These are phyloP conservation scores for Drosophila truncata DNA, from an alignment of 1,140 invertebrate genomes.

Conservation along the genomic window DNA sequence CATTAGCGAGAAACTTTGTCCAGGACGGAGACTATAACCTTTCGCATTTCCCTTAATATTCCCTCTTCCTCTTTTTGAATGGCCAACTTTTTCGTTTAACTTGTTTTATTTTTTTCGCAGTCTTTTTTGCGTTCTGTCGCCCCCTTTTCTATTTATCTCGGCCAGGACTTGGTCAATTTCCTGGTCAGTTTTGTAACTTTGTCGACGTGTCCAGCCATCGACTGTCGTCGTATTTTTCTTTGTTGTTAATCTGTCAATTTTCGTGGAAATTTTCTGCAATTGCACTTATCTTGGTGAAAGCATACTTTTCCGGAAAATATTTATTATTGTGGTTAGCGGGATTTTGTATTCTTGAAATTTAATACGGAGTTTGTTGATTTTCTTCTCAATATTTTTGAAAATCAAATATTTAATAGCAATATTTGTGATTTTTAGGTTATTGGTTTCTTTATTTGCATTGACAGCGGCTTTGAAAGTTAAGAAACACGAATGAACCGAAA, in stretches of 20 bases:
- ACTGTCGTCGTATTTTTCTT: conserved; percentile 25
- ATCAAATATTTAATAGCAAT: neutral
- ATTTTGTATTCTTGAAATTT: conserved; percentile 3
- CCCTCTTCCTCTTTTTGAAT: conserved; percentile 53
- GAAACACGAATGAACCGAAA: conserved; percentile 1
- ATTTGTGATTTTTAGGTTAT: neutral
- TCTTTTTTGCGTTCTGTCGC: conserved; percentile 8
- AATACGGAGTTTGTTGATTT: neutral
- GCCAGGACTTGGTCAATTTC: conserved; percentile 69
- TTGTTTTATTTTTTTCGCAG: conserved; percentile 31
- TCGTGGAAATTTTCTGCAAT: conserved; percentile 18
- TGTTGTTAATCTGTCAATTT: conserved; percentile 42
- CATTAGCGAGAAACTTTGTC: conserved; percentile 69
- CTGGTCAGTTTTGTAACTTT: conserved; percentile 57
- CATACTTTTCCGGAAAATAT: conserved; percentile 5
- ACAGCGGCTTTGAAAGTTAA: neutral
- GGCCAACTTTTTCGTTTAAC: conserved; percentile 76
- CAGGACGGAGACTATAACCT: conserved; percentile 53
- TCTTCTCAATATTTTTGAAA: neutral
- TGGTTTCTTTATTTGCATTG: conserved; percentile 7
- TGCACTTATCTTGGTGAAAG: conserved; percentile 11
- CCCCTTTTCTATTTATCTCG: conserved; percentile 34
- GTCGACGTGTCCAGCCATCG: conserved; percentile 61
- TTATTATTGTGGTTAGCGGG: neutral
- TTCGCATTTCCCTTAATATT: conserved; percentile 36